Evolutionary conservation across 2,113 vertebrate genomes (phyloP).

Genomic region (Cettia cetti): DNA sequence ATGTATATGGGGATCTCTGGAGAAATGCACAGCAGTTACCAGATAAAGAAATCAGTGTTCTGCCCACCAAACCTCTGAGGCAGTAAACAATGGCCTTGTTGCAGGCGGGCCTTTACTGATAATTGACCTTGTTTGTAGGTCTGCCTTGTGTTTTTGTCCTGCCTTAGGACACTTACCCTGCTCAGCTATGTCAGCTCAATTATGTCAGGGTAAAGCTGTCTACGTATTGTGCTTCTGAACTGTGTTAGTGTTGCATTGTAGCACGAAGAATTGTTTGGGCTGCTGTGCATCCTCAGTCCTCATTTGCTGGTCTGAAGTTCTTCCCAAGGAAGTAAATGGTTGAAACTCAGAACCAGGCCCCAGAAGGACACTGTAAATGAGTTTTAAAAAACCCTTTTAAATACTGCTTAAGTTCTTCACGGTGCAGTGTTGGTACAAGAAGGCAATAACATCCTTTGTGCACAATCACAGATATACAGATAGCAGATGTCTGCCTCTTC

Average conservation of each 20-base stretch:
- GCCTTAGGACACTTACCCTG: constrained; percentile 44
- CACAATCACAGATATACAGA: background rate
- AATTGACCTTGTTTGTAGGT: constrained; percentile 50
- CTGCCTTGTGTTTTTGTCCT: constrained; percentile 14
- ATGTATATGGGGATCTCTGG: background rate
- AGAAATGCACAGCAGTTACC: background rate
- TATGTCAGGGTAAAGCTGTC: constrained; percentile 43
- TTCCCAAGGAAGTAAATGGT: background rate
- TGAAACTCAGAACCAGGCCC: background rate
- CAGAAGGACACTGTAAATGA: background rate
- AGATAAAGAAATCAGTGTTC: constrained; percentile 56
- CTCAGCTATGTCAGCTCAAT: constrained; percentile 55
- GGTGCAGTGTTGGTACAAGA: background rate
- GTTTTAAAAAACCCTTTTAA: background rate
- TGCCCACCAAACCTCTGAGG: background rate
- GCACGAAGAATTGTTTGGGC: background rate
- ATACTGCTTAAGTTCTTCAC: background rate
- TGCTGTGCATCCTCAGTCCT: background rate
- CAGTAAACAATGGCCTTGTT: background rate
- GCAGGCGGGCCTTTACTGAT: background rate
- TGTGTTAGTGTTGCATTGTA: background rate
- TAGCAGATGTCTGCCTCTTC: background rate
- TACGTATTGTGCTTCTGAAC: background rate
- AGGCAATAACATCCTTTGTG: background rate
- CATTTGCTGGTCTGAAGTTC: background rate